Evolutionary conservation across 1,140 invertebrate species (phyloP).

Genomic region (Magallana angulata): DNA sequence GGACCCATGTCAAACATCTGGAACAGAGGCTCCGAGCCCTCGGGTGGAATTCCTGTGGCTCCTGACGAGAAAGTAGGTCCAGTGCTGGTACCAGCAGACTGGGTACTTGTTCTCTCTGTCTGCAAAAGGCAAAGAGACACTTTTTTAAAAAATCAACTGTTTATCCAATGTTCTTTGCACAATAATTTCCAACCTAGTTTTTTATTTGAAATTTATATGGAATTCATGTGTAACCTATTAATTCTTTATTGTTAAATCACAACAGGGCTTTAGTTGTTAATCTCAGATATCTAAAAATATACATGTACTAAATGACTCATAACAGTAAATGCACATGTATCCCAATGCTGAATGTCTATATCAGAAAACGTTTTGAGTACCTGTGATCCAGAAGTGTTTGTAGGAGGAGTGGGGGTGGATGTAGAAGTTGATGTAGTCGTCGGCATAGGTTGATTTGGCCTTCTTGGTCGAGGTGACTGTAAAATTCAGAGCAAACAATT

Average conservation of each 20-base stretch:
- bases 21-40: constrained; percentile 77
- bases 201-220: too few relatives aligned
- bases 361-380: constrained; percentile 18
- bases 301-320: too few relatives aligned
- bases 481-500: background rate
- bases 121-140: background rate
- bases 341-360: background rate
- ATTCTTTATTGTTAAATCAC: too few relatives aligned
- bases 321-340: too few relatives aligned
- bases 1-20: constrained; percentile 87
- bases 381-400: constrained; percentile 46
- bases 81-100: constrained; percentile 43
- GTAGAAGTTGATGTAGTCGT: constrained; percentile 52
- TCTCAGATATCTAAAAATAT: too few relatives aligned
- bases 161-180: background rate
- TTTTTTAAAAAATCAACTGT: background rate
- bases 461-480: constrained; percentile 6
- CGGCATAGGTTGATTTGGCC: constrained; percentile 43
- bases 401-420: constrained; percentile 43
- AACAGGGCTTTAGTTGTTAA: too few relatives aligned
- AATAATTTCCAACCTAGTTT: too few relatives aligned
- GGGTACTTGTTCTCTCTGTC: constrained; percentile 39
- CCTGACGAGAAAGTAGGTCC: constrained; percentile 23
- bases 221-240: too few relatives aligned
- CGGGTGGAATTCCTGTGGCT: constrained; percentile 18